Evolutionary conservation across 2,113 vertebrate genomes (phyloP), one percentile per base, ranked within the genome.

Genomic region (Fukomys damarensis): DNA sequence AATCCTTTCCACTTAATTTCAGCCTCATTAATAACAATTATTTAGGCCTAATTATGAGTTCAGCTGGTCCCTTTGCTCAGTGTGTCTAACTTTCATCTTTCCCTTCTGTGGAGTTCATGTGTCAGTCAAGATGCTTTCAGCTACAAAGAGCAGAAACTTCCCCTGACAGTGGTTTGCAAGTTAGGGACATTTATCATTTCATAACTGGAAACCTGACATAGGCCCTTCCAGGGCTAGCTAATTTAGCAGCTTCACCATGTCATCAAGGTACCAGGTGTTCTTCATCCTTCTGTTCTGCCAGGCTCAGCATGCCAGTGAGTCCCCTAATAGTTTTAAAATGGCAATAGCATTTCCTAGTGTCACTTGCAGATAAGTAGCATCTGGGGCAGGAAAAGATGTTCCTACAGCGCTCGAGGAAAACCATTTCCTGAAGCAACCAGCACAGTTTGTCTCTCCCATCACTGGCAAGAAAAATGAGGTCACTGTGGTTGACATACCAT

Each of bases 1-100:
- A 97, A 89, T 86, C 49, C 65, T 96, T 96, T 91, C n/a, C 66
- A 80, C 43, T 96, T 96, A 89, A 96, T 93, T 89, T 96, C 58
- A 86, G 41, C 56, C 79, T 97, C 88, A 91, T 93, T 96, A 96
- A 95, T 83, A 96, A 80, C 77, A 96, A 91, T 96, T 83, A 94
- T 38, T 94, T 93, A 89, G 61, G n/a, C 52, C 91, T 95, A 86
- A 93, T 89, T 85, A 91, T 79, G 77, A 93, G 41, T 76, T 93
- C 41, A 63, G 20, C 72, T 89, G 41, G 80, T 82, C 82, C 89
- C 74, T 83, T 43, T 58, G 43, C 43, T 96, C 72, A 1, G 28
- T 30, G 26, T 52, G 43, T 58, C 54, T 95, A 74, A 7, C 56
- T 72, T 92, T 65, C 59, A 79, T 2, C n/a, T 49, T 91, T 28